Percentiles rank a stretch among this genome's conserved stretches.
These are phyloP conservation scores for Siniperca obscura DNA, from an alignment of 2,797 vertebrate genomes.

Conservation along the genomic window DNA sequence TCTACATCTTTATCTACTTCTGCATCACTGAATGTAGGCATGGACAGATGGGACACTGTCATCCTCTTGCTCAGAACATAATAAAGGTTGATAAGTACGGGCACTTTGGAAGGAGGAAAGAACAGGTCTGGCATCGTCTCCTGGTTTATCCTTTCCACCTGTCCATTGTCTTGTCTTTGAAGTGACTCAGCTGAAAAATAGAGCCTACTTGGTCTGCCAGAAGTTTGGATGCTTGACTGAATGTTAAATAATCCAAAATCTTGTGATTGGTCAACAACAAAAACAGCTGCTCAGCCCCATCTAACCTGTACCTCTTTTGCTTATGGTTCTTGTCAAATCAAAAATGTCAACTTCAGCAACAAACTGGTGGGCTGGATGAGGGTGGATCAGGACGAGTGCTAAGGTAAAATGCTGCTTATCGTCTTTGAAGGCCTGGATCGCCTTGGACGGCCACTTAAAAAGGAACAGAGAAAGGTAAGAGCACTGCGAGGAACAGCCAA, in stretches of 20 bases:
- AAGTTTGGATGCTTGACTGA: not conserved
- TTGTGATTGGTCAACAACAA: not conserved
- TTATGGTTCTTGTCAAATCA: not conserved
- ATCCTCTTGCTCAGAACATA: not conserved
- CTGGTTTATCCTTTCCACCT: not conserved
- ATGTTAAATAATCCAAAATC: not conserved
- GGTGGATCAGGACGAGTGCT: not conserved
- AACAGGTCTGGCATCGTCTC: not conserved
- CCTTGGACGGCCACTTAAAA: not conserved
- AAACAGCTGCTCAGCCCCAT: not conserved
- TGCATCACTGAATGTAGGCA: constrained; percentile 15
- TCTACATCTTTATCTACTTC: constrained; percentile 14
- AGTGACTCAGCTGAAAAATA: not conserved
- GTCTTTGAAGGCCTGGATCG: too few species aligned
- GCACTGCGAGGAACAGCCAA: not conserved
- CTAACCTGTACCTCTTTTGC: too few species aligned
- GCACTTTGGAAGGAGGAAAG: not conserved
- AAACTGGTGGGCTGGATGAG: not conserved
- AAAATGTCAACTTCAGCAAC: not conserved
- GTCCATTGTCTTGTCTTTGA: not conserved
- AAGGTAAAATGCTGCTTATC: not conserved
- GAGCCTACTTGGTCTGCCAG: not conserved
- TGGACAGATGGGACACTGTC: constrained; percentile 10
- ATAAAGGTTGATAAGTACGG: not conserved
- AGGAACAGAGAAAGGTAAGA: not conserved